phyloP scores from a whole-genome alignment of 2,888 invertebrate genomes.

The Lasioglossum marginatum region DNA sequence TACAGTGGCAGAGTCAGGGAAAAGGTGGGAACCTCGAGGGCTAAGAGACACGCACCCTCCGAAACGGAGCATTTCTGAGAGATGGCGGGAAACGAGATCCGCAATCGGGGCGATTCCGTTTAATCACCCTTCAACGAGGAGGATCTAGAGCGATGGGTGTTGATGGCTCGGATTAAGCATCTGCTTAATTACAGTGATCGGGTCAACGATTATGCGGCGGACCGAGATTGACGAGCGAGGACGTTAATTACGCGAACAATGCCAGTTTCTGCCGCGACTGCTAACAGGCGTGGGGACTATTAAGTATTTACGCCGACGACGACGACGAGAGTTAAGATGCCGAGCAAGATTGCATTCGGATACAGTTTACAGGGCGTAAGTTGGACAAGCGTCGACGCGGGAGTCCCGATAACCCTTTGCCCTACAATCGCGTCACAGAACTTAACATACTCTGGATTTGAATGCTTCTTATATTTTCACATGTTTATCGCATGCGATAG shows the following conservation, averaged over 20 bases:
- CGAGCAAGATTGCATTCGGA: neutral
- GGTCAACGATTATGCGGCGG: conserved; percentile 53
- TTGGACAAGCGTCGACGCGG: neutral
- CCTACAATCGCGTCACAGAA: neutral
- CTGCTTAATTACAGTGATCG: conserved; percentile 58
- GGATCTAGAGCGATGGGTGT: conserved; percentile 28
- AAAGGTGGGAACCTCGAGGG: neutral
- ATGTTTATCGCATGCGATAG: neutral
- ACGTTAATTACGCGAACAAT: conserved; percentile 58
- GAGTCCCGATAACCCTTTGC: neutral
- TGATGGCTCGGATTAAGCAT: conserved; percentile 51
- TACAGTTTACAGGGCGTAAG: neutral
- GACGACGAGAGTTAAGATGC: neutral
- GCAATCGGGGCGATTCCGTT: conserved; percentile 1
- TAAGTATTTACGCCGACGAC: conserved; percentile 22
- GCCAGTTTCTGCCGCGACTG: conserved; percentile 20
- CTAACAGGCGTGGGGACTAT: conserved; percentile 7
- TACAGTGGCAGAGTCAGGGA: neutral
- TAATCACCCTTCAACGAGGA: conserved; percentile 15
- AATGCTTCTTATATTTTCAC: neutral
- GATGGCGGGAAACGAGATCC: neutral
- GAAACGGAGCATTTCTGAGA: neutral
- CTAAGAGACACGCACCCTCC: neutral
- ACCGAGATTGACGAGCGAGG: conserved; percentile 54
- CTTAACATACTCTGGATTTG: neutral